Conservation (phyloP, 1,140 invertebrate genomes). For the Drosophila tristis region DNA sequence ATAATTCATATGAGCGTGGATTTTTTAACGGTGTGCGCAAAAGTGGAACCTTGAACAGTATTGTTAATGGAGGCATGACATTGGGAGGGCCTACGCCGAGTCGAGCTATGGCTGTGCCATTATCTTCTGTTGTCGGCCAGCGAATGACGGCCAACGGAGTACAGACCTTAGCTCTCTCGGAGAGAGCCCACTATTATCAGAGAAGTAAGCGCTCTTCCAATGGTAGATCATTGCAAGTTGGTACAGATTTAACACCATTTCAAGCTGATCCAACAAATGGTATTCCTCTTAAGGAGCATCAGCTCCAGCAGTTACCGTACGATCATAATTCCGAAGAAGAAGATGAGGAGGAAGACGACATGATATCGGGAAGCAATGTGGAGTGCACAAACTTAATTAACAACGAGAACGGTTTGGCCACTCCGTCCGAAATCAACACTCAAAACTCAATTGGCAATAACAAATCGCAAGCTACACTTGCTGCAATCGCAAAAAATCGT, state of each 20-base stretch:
- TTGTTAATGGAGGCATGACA: conserved; percentile 31
- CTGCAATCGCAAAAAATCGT: conserved; percentile 15
- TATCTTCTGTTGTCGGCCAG: conserved; percentile 19
- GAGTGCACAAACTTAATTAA: conserved; percentile 74
- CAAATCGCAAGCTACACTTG: conserved; percentile 9
- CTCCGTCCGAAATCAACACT: conserved; percentile 28
- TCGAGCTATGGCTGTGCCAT: conserved; percentile 24
- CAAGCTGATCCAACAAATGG: conserved; percentile 20
- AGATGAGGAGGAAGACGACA: conserved; percentile 72
- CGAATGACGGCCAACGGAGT: conserved; percentile 27
- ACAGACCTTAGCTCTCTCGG: conserved; percentile 47
- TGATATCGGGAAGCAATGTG: conserved; percentile 67
- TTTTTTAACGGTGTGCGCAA: conserved; percentile 72
- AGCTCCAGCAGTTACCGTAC: conserved; percentile 45
- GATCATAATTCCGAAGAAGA: conserved; percentile 61
- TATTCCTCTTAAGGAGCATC: conserved; percentile 33
- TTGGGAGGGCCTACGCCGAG: conserved; percentile 25
- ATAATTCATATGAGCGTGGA: conserved; percentile 75
- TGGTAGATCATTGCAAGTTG: conserved; percentile 14
- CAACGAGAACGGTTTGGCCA: conserved; percentile 33
- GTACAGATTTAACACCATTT: conserved; percentile 8
- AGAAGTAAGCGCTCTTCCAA: conserved; percentile 20
- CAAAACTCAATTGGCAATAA: conserved; percentile 15
- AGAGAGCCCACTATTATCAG: conserved; percentile 41
- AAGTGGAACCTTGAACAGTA: conserved; percentile 78